Conservation (phyloP, 1,140 invertebrate genomes). For the Thereuonema tuberculata region DNA sequence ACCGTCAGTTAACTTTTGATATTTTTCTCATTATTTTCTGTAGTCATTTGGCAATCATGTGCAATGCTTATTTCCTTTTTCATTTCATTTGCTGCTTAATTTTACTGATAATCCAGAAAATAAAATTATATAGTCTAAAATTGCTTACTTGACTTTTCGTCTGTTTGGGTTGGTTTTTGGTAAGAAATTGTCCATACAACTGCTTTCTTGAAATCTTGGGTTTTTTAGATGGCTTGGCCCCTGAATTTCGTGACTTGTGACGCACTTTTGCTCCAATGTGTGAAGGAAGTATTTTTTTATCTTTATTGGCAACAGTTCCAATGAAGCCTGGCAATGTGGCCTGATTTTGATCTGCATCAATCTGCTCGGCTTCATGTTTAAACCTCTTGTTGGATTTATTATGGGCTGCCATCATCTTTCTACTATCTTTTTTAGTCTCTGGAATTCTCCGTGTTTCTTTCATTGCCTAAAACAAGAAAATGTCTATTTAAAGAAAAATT, state of each 20-base stretch:
- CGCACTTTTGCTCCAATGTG: background rate
- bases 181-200: too few species aligned
- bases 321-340: background rate
- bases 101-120: too few species aligned
- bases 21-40: too few species aligned
- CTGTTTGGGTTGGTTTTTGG: too few species aligned
- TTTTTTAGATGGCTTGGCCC: too few species aligned
- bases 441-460: background rate
- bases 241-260: background rate
- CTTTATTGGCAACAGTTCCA: background rate
- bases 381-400: background rate
- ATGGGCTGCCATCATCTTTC: background rate
- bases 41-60: too few species aligned
- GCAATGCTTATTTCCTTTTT: too few species aligned
- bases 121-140: too few species aligned
- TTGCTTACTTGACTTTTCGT: too few species aligned
- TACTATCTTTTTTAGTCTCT: background rate
- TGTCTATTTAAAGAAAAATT: background rate
- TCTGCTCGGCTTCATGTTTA: background rate
- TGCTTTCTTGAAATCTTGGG: background rate
- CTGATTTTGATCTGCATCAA: background rate
- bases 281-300: background rate
- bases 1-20: too few species aligned
- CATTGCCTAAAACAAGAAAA: background rate
- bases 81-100: too few species aligned